Percentiles rank a stretch among this genome's conserved stretches.
phyloP scores from a whole-genome alignment of 2,888 invertebrate genomes.

The Aricia artaxerxes region DNA sequence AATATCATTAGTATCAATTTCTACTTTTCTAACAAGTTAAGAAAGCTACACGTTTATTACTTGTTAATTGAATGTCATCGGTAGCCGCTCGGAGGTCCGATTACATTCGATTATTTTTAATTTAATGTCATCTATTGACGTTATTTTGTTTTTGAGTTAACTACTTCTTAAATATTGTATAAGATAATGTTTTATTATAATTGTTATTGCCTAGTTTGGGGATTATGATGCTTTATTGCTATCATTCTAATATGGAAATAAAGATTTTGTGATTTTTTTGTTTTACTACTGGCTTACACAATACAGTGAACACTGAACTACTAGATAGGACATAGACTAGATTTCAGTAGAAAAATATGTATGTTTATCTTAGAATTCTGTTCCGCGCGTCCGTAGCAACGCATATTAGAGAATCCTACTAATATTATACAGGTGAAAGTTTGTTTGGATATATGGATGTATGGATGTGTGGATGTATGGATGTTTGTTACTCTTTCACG shows the following conservation, averaged over 20 bases:
- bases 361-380: too few species aligned
- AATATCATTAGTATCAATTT: slow-evolving; percentile 27
- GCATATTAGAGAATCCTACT: neutral
- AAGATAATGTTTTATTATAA: neutral
- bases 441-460: too few species aligned
- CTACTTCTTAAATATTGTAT: too few species aligned
- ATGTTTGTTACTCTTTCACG: too few species aligned
- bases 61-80: neutral
- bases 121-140: neutral
- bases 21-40: slow-evolving; percentile 22
- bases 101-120: neutral
- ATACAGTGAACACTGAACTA: too few species aligned
- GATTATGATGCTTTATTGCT: too few species aligned
- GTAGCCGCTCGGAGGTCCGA: neutral
- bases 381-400: too few species aligned
- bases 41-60: neutral
- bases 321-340: too few species aligned
- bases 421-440: too few species aligned
- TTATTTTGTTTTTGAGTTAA: neutral
- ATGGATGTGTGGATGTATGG: too few species aligned
- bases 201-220: neutral
- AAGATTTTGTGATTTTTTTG: too few species aligned
- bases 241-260: too few species aligned
- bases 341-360: neutral
- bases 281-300: neutral